Base-by-base conservation (phyloP, 2,113 vertebrate species). In the Melanostigma gelatinosum region DNA sequence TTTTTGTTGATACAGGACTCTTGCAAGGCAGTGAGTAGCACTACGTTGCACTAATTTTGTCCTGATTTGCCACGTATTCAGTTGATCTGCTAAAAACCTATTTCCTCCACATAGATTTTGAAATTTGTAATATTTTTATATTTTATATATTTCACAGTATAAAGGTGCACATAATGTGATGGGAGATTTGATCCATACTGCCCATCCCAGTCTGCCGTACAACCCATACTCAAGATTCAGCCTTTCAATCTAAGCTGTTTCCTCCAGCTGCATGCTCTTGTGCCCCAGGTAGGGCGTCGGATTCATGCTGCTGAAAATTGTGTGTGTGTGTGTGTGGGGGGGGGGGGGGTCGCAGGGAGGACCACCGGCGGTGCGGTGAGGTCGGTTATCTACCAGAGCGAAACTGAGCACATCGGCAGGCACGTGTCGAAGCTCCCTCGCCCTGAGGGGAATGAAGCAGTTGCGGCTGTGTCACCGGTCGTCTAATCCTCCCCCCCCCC, bases 361-460 rank as follows among this genome's bases (percentile, higher is more conserved):
- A 73, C 62, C 70, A 69, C 72, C 38, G 8, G 18, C 8, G 16
- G 62, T 22, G 32, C n/a, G 8, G n/a, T 10, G 46, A 1, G 46
- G 16, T 38, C 57, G n/a, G 29, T 68, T 13, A 38, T 69, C 46
- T 54, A 57, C 48, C 36, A 7, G 32, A 87, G 67, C 3, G 15
- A 69, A 86, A 58, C 10, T 9, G 24, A 81, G 74, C 77, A 67
- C 15, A 66, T 67, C 77, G 80, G 52, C 50, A 67, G 70, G 66
- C 84, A 90, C n/a, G 64, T 83, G 87, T 79, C 50, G 46, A 24
- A 9, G 11, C 44, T 46, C 64, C 54, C 29, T 29, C 16, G 4
- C 4, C 55, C 48, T 32, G 57, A 42, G 63, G 85, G 83, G 88
- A 89, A 92, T 88, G 65, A 89, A 90, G 87, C 11, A 86, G 83